phyloP scores from a whole-genome alignment of 2,113 vertebrate species.

The Platanista minor region DNA sequence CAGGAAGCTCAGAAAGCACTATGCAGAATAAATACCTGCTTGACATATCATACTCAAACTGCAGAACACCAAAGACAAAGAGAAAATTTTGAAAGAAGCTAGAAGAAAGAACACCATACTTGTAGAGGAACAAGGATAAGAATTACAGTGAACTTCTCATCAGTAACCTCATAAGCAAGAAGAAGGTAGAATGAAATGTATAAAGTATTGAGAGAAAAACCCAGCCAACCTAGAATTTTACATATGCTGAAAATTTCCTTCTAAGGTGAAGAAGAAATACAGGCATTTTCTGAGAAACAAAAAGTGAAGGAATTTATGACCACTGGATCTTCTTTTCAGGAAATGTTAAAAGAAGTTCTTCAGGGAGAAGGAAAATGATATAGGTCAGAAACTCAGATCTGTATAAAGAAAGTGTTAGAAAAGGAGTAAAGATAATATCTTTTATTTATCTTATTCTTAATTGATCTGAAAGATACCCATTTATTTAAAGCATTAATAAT shows the following conservation, averaged over 20 bases:
- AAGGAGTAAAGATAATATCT: neutral
- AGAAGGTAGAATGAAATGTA: neutral
- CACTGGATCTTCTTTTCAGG: neutral
- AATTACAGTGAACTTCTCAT: neutral
- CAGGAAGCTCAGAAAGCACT: neutral
- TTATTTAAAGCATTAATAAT: neutral
- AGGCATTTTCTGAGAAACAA: neutral
- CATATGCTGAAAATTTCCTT: neutral
- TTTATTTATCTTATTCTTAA: neutral
- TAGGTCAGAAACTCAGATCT: neutral
- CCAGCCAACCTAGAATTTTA: neutral
- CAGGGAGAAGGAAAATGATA: neutral
- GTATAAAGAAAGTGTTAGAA: neutral
- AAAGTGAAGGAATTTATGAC: neutral
- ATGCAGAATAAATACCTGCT: neutral
- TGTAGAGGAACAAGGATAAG: neutral
- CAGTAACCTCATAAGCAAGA: neutral
- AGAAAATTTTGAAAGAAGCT: neutral
- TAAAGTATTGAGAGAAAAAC: neutral
- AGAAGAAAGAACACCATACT: neutral
- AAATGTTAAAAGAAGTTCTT: neutral
- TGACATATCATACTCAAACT: neutral
- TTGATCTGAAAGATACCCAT: neutral
- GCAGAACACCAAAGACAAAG: neutral
- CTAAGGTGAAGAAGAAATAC: constrained; percentile 1